Base-by-base conservation (phyloP, 1,140 invertebrate genomes). In the Cotesia typhae region DNA sequence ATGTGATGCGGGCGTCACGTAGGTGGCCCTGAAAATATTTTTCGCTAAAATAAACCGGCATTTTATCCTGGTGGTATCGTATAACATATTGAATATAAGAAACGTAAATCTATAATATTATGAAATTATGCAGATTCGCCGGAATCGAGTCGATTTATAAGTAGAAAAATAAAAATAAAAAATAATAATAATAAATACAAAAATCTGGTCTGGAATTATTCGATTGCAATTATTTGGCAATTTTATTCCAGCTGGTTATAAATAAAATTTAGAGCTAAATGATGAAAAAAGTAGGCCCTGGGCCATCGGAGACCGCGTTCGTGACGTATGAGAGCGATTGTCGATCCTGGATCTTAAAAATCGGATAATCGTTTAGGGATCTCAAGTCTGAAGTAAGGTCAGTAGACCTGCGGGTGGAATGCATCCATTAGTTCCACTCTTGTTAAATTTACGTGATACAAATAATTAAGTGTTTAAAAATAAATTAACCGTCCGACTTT, bases 1-100 rank as follows among this genome's bases (percentile, higher is more conserved):
- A 12, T 63, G 64, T 41, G 47, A 72, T 72, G 64, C 63, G 70
- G 70, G 70, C 63, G 36, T 66, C 63, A 67, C 53, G 63, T 53
- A 67, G 70, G 63, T 72, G 70, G 63, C n/a, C 63, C 37, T 10
- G 10, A 53, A 36, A 7, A 14, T 14, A 36, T 59, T 72, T 20
- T 66, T 47, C 28, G n/a, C 53, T 60, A 72, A 72, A 67, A 59
- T 53, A 72, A 57, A 67, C 28, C 64, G 12, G 9, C n/a, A 41
- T 59, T 65, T 66, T 55, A 66, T 67, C 63, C 51, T 61, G 63
- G 64, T 72, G 67, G 70, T n/a, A 72, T 72, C 70, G 47, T 41
- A 41, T 72, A 53, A 72, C 70, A 35, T 52, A 72, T 66, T 67
- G 37, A 72, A 55, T 35, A 37, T 36, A 52, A 47, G 6, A 47